Conservation (phyloP, 1,140 invertebrate genomes). For the Drosophila sulfurigaster region DNA sequence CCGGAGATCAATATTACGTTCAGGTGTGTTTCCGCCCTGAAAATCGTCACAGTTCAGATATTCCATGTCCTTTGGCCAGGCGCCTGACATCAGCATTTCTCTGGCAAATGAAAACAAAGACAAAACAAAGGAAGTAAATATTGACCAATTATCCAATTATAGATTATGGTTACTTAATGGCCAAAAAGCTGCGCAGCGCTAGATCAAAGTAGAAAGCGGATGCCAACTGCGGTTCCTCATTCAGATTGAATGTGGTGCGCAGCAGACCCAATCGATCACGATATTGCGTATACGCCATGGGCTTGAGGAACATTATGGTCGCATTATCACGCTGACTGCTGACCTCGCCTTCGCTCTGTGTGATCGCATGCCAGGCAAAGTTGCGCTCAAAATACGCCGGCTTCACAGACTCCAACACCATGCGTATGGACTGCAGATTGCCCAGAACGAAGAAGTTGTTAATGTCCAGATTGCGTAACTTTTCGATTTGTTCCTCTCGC, state of each 20-base stretch:
- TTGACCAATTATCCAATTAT: slow-evolving; percentile 12
- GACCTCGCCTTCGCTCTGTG: slow-evolving; percentile 89
- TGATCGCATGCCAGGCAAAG: slow-evolving; percentile 89
- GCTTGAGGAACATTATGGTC: slow-evolving; percentile 89
- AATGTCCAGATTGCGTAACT: slow-evolving; percentile 92
- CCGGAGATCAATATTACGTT: slow-evolving; percentile 87
- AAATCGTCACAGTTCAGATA: slow-evolving; percentile 92
- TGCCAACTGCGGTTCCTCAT: slow-evolving; percentile 89
- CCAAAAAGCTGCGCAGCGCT: slow-evolving; percentile 89
- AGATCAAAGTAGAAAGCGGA: slow-evolving; percentile 95
- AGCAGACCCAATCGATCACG: slow-evolving; percentile 88
- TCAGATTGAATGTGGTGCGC: slow-evolving; percentile 89
- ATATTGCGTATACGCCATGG: slow-evolving; percentile 87
- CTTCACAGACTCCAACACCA: slow-evolving; percentile 86
- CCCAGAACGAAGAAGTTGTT: slow-evolving; percentile 95
- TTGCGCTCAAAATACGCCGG: slow-evolving; percentile 85
- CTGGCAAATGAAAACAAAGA: slow-evolving; percentile 31
- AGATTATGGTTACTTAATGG: slow-evolving; percentile 88
- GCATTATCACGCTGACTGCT: slow-evolving; percentile 89
- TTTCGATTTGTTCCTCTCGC: slow-evolving; percentile 88
- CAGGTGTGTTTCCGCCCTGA: slow-evolving; percentile 89
- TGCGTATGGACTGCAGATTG: slow-evolving; percentile 89
- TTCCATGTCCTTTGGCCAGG: slow-evolving; percentile 89
- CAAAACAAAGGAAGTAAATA: neutral
- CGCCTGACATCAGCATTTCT: slow-evolving; percentile 86